Conservation (phyloP, 1,140 invertebrate genomes). For the Helicorthomorpha holstii region DNA sequence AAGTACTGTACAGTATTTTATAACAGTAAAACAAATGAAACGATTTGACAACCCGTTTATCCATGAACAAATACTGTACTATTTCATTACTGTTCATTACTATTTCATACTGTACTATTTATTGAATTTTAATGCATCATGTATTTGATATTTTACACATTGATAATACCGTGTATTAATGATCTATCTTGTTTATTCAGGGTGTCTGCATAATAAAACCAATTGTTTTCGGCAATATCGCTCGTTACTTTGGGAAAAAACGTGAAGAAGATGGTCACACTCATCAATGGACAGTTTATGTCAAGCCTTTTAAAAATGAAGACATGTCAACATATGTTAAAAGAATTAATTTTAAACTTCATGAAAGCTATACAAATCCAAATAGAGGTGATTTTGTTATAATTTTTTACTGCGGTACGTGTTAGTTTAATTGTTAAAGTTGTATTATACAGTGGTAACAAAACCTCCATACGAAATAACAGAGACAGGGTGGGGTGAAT, state of each 20-base stretch:
- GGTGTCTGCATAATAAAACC: constrained; percentile 85
- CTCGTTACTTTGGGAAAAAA: constrained; percentile 90
- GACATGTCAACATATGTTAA: constrained; percentile 92
- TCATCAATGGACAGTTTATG: constrained; percentile 96
- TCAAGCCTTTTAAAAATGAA: constrained; percentile 70
- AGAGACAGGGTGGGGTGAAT: constrained; percentile 99
- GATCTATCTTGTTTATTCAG: constrained; percentile 32
- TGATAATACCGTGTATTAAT: no score
- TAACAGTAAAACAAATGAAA: no score
- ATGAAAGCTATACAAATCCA: constrained; percentile 91
- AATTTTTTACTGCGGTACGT: neutral
- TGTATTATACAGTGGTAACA: constrained; percentile 41
- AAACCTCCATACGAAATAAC: constrained; percentile 95
- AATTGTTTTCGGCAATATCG: constrained; percentile 91
- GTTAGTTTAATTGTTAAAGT: neutral
- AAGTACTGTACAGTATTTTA: no score
- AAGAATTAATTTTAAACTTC: constrained; percentile 93
- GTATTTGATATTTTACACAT: no score
- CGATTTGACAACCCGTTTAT: no score
- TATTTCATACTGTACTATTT: no score
- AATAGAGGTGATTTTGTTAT: constrained; percentile 40
- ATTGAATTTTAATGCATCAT: no score
- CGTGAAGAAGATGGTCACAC: constrained; percentile 97
- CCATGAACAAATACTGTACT: no score
- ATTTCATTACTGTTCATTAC: no score